Evolutionary conservation across 1,140 invertebrate species (phyloP), one percentile per base, ranked within the genome.

Genomic region (Pararge aegeria): DNA sequence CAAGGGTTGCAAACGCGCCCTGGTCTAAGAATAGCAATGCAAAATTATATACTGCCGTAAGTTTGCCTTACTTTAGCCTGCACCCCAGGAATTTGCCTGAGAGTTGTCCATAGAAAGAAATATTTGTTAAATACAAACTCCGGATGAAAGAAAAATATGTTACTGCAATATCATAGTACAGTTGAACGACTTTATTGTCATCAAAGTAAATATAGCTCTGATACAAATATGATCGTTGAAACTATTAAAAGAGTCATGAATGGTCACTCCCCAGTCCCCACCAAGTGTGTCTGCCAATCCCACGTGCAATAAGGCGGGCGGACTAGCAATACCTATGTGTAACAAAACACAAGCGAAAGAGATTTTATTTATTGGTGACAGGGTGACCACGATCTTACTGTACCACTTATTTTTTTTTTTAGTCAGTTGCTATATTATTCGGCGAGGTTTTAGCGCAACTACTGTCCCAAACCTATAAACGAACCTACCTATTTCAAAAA

Each of bases 241-340:
- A 61, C 60, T 56, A 65, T 66, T 68, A 70, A 70, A 68, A 73
- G 62, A 52, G 34, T 61, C 64, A 63, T 73, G 68, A 77, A 66
- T 68, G 65, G 68, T 68, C 57, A 66, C 66, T 56, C 53, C 38
- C 53, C 54, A 62, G 3, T 30, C 29, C 59, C 54, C 55, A 63
- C 54, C 54, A 57, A 57, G 38, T 57, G 49, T 73, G 75, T 80
- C 70, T 68, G 51, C 54, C 66, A 67, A 67, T 73, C 62, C 62
- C 58, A 64, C 58, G 50, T 63, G 51, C 50, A 63, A 63, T 63
- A 63, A 57, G 48, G 38, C 55, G 55, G 30, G 55, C 40, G 50
- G 50, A 21, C 1, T 48, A 13, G 40, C 54, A 56, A 56, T 56
- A 62, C 24, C 24, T 24, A 24, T 38, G 21, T 12, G 53, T 4